A percentile compares a stretch with the other conserved stretches of the same genome.
phyloP scores from a whole-genome alignment of 2,888 invertebrate genomes.

The Agrotis exclamationis region DNA sequence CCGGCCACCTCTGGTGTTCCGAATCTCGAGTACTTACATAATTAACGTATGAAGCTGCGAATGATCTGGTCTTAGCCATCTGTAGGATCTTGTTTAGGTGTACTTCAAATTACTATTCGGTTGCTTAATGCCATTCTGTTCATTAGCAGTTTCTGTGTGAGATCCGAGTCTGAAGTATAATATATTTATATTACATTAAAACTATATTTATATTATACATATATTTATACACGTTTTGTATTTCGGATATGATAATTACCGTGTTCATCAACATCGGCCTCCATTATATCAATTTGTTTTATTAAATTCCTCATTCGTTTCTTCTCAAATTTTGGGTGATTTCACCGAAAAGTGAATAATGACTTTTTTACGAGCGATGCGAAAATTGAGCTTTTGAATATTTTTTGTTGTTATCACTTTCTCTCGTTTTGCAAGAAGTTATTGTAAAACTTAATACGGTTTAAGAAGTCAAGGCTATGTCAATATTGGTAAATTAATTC shows the following conservation, averaged over 20 bases:
- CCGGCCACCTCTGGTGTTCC: slow-evolving; percentile 67
- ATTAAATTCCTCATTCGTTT: slow-evolving; percentile 11
- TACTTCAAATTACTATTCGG: slow-evolving; percentile 42
- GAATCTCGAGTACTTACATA: slow-evolving; percentile 73
- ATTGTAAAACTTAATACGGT: slow-evolving; percentile 5
- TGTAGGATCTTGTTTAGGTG: slow-evolving; percentile 62
- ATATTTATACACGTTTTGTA: not conserved
- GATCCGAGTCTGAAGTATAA: slow-evolving; percentile 7
- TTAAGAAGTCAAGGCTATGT: slow-evolving; percentile 7
- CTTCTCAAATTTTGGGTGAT: slow-evolving; percentile 22
- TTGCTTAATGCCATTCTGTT: slow-evolving; percentile 49
- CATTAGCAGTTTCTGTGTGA: slow-evolving; percentile 27
- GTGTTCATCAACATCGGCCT: slow-evolving; percentile 19
- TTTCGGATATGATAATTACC: slow-evolving; percentile 16
- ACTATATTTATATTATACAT: too few relatives aligned
- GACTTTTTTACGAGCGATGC: slow-evolving; percentile 47
- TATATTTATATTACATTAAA: not conserved
- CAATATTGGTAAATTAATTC: too few relatives aligned
- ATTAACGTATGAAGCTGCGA: slow-evolving; percentile 57
- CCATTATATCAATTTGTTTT: slow-evolving; percentile 31
- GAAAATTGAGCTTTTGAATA: slow-evolving; percentile 41
- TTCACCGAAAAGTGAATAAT: slow-evolving; percentile 53
- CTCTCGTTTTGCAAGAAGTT: slow-evolving; percentile 25
- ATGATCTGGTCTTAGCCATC: slow-evolving; percentile 54
- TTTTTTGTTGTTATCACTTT: slow-evolving; percentile 40